Evolutionary conservation across 2,113 vertebrate species (phyloP).

Genomic region (Zosterops japonicus): DNA sequence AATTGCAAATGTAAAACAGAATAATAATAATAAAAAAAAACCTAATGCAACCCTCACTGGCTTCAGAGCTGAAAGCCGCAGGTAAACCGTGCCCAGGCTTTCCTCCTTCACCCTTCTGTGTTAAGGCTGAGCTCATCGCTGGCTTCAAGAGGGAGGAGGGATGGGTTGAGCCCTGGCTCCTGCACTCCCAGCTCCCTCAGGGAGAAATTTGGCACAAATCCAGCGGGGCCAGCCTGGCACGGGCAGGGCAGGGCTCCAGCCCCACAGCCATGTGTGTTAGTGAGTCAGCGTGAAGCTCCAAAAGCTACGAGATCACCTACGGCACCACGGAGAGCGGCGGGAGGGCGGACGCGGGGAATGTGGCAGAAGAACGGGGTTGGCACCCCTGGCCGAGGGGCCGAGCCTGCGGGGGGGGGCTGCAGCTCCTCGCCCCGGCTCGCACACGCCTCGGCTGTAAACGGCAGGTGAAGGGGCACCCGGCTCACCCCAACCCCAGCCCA

Average conservation of each 20-base stretch:
- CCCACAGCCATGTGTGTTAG: not conserved
- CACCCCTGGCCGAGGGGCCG: not conserved
- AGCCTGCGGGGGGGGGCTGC: not conserved
- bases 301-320: not conserved
- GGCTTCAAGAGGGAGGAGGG: not conserved
- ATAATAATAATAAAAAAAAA: not conserved
- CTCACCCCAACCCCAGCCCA: not conserved
- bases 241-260: not conserved
- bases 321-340: not conserved
- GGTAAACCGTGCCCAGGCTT: not conserved
- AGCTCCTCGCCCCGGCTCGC: not conserved
- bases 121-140: conserved; percentile 37
- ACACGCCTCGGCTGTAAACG: not conserved
- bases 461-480: not conserved
- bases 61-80: not conserved
- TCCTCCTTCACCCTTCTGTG: not conserved
- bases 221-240: not conserved
- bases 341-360: not conserved
- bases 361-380: conserved; percentile 28
- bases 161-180: not conserved
- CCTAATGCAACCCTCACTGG: not conserved
- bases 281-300: not conserved
- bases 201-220: conserved; percentile 56
- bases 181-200: not conserved
- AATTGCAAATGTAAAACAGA: conserved; percentile 44